Evolutionary conservation across 2,113 vertebrate species (phyloP), one percentile per base, ranked within the genome.

Genomic region (Carassius auratus): DNA sequence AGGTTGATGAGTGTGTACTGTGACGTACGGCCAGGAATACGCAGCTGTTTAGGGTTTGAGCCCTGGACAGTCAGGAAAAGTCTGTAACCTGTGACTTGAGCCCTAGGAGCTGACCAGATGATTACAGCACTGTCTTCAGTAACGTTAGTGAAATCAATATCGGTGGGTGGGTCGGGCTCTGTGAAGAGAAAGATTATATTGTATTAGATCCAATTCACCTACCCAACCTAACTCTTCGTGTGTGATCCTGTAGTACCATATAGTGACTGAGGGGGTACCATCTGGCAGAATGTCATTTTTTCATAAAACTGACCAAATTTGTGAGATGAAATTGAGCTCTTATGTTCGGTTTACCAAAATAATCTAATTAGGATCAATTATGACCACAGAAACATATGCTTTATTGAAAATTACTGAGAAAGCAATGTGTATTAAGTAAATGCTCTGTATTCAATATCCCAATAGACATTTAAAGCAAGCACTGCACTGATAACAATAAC

Each of bases 161-260:
- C 93, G 19, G 95, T 95, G 12, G 98, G 98, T 57, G 95, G 92
- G 81, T 99, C 98, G 0, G 98, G 94, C 89, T 96, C 98, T 96
- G 55, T 91, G 73, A 17, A 86, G 50, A 84, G 50, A 50, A 75
- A 61, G 17, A 78, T 36, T 57, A 19, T 57, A 57, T 19, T 57
- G 19, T 17, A 55, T 55, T 38, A 38, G 3, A 38, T 38, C 48
- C 73, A 76, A 42, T 23, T 75, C 5, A 15, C 90, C 73, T 62
- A 99, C 98, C 98, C 87, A 95, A 99, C 98, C 98, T 87, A 95
- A 94, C 94, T 99, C 96, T 88, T 96, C 96, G 0, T 97, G 97
- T 5, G 96, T 96, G 90, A 99, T 97, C 90, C 97, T 95, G 91
- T 99, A 99, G 90, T 97, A 99, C 85, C 97, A 93, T 71, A 99